phyloP scores from a whole-genome alignment of 2,797 vertebrate genomes.

The Esox masquinongy region DNA sequence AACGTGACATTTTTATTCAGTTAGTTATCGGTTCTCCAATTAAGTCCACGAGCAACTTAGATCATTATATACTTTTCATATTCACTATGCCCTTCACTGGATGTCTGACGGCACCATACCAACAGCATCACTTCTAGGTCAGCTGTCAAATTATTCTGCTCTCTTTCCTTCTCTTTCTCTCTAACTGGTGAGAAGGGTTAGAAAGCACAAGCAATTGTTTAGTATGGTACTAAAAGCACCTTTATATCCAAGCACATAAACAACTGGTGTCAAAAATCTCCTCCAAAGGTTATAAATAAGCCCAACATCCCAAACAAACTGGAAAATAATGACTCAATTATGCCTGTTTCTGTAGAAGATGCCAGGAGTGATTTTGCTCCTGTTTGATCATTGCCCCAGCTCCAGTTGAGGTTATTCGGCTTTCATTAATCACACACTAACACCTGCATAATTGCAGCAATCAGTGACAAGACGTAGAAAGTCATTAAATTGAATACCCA shows the following conservation, averaged over 20 bases:
- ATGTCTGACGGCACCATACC: background rate
- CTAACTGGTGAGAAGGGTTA: constrained; percentile 12
- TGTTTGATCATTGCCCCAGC: background rate
- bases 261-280: background rate
- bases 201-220: background rate
- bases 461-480: background rate
- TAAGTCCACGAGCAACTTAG: background rate
- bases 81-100: background rate
- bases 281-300: background rate
- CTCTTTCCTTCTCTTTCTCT: constrained; percentile 1
- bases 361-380: background rate
- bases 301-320: background rate
- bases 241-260: background rate
- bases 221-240: background rate
- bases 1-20: background rate
- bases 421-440: constrained; percentile 10
- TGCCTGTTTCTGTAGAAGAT: background rate
- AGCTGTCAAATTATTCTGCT: too few relatives aligned
- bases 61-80: background rate
- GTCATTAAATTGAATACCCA: background rate
- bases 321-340: background rate
- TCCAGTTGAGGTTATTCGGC: background rate
- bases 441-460: background rate
- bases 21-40: background rate
- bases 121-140: background rate